phyloP scores from a whole-genome alignment of 2,888 invertebrate genomes.

The Fabriciana adippe region DNA sequence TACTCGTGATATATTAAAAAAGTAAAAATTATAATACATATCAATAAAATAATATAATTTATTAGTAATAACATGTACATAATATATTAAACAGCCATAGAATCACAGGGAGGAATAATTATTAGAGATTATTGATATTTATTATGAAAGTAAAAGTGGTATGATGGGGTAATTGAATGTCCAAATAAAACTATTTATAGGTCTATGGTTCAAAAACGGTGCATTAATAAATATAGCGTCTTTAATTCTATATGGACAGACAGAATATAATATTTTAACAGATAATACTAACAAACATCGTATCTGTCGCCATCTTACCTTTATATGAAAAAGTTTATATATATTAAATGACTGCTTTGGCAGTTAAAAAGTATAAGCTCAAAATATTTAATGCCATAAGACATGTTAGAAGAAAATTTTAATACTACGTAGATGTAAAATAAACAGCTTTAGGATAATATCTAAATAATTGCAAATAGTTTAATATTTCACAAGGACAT shows the following conservation, averaged over 20 bases:
- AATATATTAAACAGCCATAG: constrained; percentile 57
- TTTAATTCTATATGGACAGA: not conserved
- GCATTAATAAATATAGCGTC: too few relatives aligned
- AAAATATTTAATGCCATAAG: constrained; percentile 7
- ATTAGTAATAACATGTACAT: constrained; percentile 27
- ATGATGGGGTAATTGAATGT: not conserved
- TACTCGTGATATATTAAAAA: too few relatives aligned
- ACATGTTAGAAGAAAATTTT: not conserved
- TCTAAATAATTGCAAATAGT: constrained; percentile 14
- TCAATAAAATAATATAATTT: constrained; percentile 27
- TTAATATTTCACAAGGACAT: constrained; percentile 24
- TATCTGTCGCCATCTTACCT: constrained; percentile 8
- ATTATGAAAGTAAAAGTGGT: constrained; percentile 5
- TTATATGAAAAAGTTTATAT: constrained; percentile 10
- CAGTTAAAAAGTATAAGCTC: constrained; percentile 14
- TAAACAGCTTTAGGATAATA: constrained; percentile 11
- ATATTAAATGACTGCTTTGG: constrained; percentile 11
- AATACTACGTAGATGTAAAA: constrained; percentile 15
- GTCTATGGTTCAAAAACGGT: too few relatives aligned
- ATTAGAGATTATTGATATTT: constrained; percentile 31
- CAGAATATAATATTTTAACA: not conserved
- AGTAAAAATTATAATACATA: constrained; percentile 19
- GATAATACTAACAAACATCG: not conserved
- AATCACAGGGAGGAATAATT: constrained; percentile 59
- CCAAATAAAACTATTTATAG: too few relatives aligned